These are phyloP conservation scores for Coecobrya sp. DNA, from an alignment of 2,888 invertebrate species.

Conservation along the genomic window DNA sequence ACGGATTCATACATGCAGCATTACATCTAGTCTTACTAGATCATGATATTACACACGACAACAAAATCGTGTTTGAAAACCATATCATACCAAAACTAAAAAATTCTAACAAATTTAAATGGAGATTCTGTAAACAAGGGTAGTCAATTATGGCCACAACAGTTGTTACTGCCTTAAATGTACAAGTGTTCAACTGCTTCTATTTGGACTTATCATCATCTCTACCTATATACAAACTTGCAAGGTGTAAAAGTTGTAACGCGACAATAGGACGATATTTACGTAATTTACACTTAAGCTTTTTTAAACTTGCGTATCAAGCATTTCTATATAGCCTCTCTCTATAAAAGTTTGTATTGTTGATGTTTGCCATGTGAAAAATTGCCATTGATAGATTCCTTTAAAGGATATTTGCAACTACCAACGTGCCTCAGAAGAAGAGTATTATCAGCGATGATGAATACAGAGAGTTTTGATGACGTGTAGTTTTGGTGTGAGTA, in stretches of 20 bases:
- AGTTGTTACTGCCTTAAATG: slow-evolving; percentile 80
- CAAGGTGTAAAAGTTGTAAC: slow-evolving; percentile 21
- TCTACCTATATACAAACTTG: not conserved
- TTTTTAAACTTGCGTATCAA: not conserved
- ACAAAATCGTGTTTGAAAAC: slow-evolving; percentile 49
- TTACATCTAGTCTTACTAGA: not conserved
- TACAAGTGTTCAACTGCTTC: slow-evolving; percentile 62
- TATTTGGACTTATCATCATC: not conserved
- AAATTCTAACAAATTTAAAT: slow-evolving; percentile 41
- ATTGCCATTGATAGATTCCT: slow-evolving; percentile 64
- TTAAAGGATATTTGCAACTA: slow-evolving; percentile 69
- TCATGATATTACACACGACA: not conserved
- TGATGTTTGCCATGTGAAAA: slow-evolving; percentile 58
- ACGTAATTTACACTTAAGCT: not conserved
- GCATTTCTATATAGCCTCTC: not conserved
- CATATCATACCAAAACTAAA: slow-evolving; percentile 10
- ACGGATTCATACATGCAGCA: not conserved
- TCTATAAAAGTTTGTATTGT: slow-evolving; percentile 39
- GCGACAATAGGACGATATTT: not conserved
- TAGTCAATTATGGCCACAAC: slow-evolving; percentile 80
- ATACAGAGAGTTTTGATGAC: not conserved
- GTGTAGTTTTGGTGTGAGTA: not conserved
- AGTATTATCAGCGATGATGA: not conserved
- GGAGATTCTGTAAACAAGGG: slow-evolving; percentile 65
- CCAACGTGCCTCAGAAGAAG: no score